Base-by-base conservation (phyloP, 2,797 vertebrate genomes). In the Macropus fuliginosus region DNA sequence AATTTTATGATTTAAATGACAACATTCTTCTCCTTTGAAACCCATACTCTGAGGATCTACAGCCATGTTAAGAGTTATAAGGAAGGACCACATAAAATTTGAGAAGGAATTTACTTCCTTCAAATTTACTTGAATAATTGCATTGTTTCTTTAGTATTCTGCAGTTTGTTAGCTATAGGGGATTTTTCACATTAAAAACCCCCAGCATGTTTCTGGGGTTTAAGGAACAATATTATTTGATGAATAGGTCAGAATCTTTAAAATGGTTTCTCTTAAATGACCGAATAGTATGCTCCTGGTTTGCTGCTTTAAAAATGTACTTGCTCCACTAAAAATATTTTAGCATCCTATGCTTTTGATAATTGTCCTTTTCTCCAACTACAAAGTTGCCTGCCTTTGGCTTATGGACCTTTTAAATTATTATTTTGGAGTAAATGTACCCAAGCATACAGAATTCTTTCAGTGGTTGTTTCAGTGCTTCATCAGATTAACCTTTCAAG, bases 1-100 rank as follows among this genome's bases (percentile, higher is more conserved):
- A 66, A 54, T 87, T 94, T 93, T 14, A 93, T 95, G 62, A 90
- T 92, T 93, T 81, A 34, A 90, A 55, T 50, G 46, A n/a, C 56
- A 91, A 4, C 56, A 74, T 74, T 74, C 87, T 50, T 89, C 40
- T 90, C 46, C 24, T 90, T 52, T 74, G 34, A 34, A 81, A 81
- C 66, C 62, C 11, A 46, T 12, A 81, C 34, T 81, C 50, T 54
- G 52, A 90, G 31, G n/a, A 54, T 29, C 10, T 54, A 18, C 46
- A 54, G 27, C 52, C 28, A 52, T 54, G 50, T 90, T 90, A 54
- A 89, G 40, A 89, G 40, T 89, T 40, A 89, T 89, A 21, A 90
- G 11, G 50, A 93, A 91, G 46, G 93, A 6, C 31, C 14, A 11
- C 59, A 62, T 93, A 90, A 54, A 52, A 92, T 97, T 40, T 90